These are phyloP conservation scores for Aelia acuminata DNA, from an alignment of 2,888 invertebrate species.

Conservation along the genomic window DNA sequence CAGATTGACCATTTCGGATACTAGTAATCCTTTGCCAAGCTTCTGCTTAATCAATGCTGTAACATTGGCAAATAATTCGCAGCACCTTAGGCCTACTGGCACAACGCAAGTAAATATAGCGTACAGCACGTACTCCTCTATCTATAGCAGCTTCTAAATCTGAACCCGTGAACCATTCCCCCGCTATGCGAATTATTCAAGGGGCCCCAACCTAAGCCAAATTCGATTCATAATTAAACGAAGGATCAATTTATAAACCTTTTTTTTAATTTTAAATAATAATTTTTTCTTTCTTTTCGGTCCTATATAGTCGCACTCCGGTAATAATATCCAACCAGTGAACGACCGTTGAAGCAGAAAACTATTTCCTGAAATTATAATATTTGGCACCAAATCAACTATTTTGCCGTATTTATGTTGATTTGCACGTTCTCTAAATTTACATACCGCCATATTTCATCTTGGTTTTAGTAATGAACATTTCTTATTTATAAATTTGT, in stretches of 20 bases:
- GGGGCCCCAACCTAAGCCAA: not conserved
- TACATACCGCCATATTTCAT: not conserved
- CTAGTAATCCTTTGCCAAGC: not conserved
- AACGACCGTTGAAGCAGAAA: not conserved
- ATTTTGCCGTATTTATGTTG: not conserved
- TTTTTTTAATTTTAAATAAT: too few species aligned
- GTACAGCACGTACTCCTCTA: not conserved
- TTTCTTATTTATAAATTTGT: not conserved
- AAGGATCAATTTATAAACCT: not conserved
- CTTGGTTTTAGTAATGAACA: not conserved
- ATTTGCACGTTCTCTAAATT: not conserved
- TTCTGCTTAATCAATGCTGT: not conserved
- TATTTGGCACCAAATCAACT: not conserved
- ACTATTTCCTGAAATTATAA: not conserved
- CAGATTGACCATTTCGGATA: too few species aligned
- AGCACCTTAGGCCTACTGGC: not conserved
- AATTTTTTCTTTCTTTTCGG: not conserved
- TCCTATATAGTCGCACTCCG: not conserved
- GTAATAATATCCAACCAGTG: not conserved
- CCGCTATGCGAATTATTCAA: conserved; percentile 18
- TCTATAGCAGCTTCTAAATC: conserved; percentile 28
- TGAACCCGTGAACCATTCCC: conserved; percentile 19
- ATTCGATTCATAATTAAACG: not conserved
- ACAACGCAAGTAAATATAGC: not conserved
- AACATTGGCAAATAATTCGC: not conserved